Conservation (phyloP, 2,113 vertebrate species). For the Nyctereutes procyonoides region DNA sequence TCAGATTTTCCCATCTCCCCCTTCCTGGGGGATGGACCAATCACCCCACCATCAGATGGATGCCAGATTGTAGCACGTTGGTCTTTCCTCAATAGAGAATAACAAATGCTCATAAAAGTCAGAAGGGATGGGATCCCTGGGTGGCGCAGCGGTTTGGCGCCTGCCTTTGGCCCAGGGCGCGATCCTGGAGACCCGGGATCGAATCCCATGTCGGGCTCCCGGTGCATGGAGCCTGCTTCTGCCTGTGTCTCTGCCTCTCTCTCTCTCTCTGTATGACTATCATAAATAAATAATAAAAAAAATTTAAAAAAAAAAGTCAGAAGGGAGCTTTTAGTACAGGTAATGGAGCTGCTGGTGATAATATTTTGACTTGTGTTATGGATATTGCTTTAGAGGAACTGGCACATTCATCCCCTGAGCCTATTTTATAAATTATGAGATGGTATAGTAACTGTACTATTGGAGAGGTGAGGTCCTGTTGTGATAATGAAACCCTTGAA, state of each 20-base stretch:
- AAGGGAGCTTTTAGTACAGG: neutral
- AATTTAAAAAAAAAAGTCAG: too few relatives aligned
- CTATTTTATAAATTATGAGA: neutral
- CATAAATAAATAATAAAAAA: too few relatives aligned
- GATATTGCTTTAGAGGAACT: neutral
- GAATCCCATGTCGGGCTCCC: too few relatives aligned
- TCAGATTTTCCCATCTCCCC: neutral
- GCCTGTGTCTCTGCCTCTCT: too few relatives aligned
- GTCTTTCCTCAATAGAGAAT: neutral
- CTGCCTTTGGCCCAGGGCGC: too few relatives aligned
- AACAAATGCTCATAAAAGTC: neutral
- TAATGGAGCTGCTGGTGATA: neutral
- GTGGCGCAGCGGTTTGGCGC: too few relatives aligned
- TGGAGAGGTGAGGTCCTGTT: neutral
- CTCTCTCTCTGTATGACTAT: too few relatives aligned
- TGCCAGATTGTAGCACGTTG: neutral
- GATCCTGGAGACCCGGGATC: too few relatives aligned
- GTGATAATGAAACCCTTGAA: constrained; percentile 34
- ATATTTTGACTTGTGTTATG: neutral
- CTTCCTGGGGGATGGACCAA: accelerated
- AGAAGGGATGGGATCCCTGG: too few relatives aligned
- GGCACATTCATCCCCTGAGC: neutral
- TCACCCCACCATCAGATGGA: too few relatives aligned
- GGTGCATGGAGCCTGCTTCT: too few relatives aligned
- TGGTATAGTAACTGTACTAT: neutral